Evolutionary conservation across 1,140 invertebrate species (phyloP).

Genomic region (Heliconius melpomene): DNA sequence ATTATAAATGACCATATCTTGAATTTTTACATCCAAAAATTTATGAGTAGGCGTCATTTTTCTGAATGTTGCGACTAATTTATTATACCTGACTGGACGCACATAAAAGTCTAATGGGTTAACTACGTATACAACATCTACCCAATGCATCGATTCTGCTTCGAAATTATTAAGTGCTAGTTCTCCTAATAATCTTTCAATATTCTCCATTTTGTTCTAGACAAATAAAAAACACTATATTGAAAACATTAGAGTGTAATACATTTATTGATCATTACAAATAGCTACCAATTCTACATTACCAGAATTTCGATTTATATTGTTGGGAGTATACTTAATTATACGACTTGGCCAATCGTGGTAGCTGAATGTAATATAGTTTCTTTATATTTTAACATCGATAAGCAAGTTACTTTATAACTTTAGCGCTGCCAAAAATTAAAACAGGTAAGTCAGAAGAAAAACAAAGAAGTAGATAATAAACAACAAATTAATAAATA

Average conservation of each 20-base stretch:
- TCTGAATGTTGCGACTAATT: background rate
- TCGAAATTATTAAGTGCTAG: slow-evolving; percentile 11
- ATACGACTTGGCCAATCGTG: background rate
- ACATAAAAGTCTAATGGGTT: slow-evolving; percentile 22
- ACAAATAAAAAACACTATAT: slow-evolving; percentile 20
- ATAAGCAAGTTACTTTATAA: slow-evolving; percentile 10
- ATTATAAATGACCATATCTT: slow-evolving; percentile 27
- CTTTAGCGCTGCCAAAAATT: slow-evolving; percentile 2
- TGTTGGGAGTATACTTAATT: background rate
- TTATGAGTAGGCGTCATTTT: slow-evolving; percentile 11
- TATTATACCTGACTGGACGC: slow-evolving; percentile 17
- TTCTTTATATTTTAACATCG: slow-evolving; percentile 16
- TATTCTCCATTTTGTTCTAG: slow-evolving; percentile 25
- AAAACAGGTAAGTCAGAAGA: slow-evolving; percentile 1
- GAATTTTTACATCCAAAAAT: background rate
- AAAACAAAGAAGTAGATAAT: background rate
- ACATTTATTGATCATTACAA: slow-evolving; percentile 3
- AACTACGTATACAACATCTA: slow-evolving; percentile 12
- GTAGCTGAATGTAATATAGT: slow-evolving; percentile 16
- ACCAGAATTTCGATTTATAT: background rate
- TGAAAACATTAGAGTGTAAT: slow-evolving; percentile 4
- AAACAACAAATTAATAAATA: slow-evolving; percentile 9
- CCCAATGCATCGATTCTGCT: slow-evolving; percentile 18
- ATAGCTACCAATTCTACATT: slow-evolving; percentile 19
- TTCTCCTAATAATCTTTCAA: slow-evolving; percentile 24